Evolutionary conservation across 2,888 invertebrate species (phyloP).

Genomic region (Caenorhabditis sp.): DNA sequence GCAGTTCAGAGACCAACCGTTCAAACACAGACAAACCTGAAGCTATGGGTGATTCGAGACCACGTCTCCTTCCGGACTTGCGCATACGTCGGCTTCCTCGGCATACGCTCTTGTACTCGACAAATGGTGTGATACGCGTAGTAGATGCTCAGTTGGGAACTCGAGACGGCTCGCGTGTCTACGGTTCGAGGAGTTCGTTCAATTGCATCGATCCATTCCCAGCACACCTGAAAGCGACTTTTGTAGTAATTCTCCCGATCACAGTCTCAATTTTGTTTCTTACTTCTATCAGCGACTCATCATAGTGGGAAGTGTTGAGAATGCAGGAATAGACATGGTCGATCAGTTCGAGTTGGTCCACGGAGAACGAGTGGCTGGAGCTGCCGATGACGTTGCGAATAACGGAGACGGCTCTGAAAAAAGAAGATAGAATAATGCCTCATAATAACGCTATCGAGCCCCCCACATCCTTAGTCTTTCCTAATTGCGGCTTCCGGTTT

Average conservation of each 20-base stretch:
- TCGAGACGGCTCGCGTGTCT: slow-evolving; percentile 69
- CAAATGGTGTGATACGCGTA: slow-evolving; percentile 77
- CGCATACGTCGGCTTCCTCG: slow-evolving; percentile 63
- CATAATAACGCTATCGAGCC: too few relatives aligned
- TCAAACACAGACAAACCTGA: slow-evolving; percentile 57
- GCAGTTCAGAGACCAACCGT: neutral
- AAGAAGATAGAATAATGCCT: neutral
- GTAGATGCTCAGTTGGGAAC: slow-evolving; percentile 72
- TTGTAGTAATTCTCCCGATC: too few relatives aligned
- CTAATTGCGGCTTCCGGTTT: too few relatives aligned
- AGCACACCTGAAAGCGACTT: slow-evolving; percentile 72
- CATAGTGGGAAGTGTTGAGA: slow-evolving; percentile 75
- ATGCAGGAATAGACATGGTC: slow-evolving; percentile 76
- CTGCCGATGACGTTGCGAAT: slow-evolving; percentile 62
- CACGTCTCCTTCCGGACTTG: slow-evolving; percentile 69
- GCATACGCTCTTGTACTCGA: slow-evolving; percentile 75
- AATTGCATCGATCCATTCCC: slow-evolving; percentile 77
- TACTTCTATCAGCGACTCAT: slow-evolving; percentile 73
- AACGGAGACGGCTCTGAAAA: slow-evolving; percentile 64
- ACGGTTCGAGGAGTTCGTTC: slow-evolving; percentile 69
- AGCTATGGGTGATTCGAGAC: slow-evolving; percentile 68
- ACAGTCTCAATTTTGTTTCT: too few relatives aligned
- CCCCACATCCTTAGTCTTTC: too few relatives aligned
- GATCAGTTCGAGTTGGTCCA: slow-evolving; percentile 75
- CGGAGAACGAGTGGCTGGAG: slow-evolving; percentile 65